Percentiles rank a stretch among this genome's conserved stretches.
Conservation (phyloP, 2,888 invertebrate genomes). For the Platypus cylindrus region DNA sequence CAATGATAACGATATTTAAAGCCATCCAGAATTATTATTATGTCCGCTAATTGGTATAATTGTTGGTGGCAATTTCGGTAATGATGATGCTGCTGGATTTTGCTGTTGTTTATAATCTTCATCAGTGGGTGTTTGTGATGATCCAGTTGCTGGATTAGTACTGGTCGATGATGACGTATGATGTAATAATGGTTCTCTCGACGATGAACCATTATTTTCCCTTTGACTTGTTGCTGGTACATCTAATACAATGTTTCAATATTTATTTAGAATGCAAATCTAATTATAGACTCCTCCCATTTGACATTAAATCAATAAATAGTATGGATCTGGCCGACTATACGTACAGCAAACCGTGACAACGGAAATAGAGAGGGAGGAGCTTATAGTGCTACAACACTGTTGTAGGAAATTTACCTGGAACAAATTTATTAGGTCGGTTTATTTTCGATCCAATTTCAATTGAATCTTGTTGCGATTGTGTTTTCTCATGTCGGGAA, state of each 20-base stretch:
- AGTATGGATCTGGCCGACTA: too few relatives aligned
- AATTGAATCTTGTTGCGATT: constrained; percentile 48
- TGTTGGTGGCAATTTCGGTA: constrained; percentile 53
- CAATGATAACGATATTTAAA: constrained; percentile 21
- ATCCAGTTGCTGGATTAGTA: constrained; percentile 33
- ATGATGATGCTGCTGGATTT: constrained; percentile 28
- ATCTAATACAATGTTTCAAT: too few relatives aligned
- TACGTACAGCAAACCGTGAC: too few relatives aligned
- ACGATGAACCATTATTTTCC: too few relatives aligned
- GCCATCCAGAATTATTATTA: constrained; percentile 59
- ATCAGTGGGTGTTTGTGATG: constrained; percentile 35
- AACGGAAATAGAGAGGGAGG: too few relatives aligned
- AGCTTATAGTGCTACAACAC: too few relatives aligned
- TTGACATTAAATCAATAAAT: too few relatives aligned
- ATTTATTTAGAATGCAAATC: too few relatives aligned
- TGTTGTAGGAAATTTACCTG: too few relatives aligned
- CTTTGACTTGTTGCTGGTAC: too few relatives aligned
- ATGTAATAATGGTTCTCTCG: constrained; percentile 50
- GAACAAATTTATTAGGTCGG: too few relatives aligned
- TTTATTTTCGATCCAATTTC: constrained; percentile 32
- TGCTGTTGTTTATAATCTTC: constrained; percentile 32
- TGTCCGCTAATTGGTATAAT: constrained; percentile 64
- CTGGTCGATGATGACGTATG: constrained; percentile 39
- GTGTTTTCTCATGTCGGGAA: constrained; percentile 45
- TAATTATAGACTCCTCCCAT: too few relatives aligned